These are phyloP conservation scores for Strigops habroptila DNA, from an alignment of 2,113 vertebrate genomes.

Conservation along the genomic window DNA sequence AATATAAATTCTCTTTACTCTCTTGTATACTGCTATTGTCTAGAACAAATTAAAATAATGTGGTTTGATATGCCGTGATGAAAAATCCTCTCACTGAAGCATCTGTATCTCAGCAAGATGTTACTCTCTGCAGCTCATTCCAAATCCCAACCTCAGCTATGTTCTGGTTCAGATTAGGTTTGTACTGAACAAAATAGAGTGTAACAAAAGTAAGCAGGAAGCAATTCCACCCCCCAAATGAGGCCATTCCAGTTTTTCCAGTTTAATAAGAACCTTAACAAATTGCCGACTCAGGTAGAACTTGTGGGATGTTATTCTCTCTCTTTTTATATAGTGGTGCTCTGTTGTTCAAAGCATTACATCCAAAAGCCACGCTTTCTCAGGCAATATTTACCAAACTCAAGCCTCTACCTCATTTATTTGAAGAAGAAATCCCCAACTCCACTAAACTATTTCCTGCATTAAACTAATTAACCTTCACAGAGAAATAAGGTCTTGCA, in stretches of 20 bases:
- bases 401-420: background rate
- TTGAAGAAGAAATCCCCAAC: background rate
- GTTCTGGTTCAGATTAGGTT: constrained; percentile 12
- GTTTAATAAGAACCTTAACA: background rate
- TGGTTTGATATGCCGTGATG: background rate
- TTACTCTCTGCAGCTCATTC: background rate
- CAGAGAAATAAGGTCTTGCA: background rate
- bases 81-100: background rate
- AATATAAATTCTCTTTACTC: background rate
- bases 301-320: background rate
- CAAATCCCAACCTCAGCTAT: background rate
- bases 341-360: background rate
- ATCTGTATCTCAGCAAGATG: background rate
- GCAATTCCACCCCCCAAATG: background rate
- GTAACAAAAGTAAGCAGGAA: constrained; percentile 8
- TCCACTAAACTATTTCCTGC: background rate
- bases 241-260: background rate
- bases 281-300: background rate
- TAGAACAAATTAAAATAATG: constrained; percentile 1
- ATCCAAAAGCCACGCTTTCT: background rate
- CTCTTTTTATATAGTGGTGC: background rate
- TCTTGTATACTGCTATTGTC: background rate
- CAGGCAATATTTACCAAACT: background rate
- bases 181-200: background rate
- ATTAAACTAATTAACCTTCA: constrained; percentile 31